Conservation (phyloP, 2,888 invertebrate genomes). For the Andrena marginata region DNA sequence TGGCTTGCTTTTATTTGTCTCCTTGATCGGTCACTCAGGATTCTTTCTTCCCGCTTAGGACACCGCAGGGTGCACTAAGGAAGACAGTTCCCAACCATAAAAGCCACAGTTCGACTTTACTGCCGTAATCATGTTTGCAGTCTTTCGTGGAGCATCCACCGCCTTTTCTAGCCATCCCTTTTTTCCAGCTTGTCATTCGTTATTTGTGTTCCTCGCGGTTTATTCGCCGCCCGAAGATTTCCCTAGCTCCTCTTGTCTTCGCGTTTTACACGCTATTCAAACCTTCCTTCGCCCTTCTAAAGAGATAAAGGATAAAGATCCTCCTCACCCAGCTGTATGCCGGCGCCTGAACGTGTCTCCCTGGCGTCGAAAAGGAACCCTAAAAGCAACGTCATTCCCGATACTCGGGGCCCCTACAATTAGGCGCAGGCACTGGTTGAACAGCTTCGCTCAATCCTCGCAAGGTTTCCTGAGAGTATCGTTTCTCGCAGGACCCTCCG, state of each 20-base stretch:
- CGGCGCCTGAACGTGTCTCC: background rate
- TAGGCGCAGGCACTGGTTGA: conserved; percentile 19
- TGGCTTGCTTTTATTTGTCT: background rate
- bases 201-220: conserved; percentile 23
- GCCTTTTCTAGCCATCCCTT: background rate
- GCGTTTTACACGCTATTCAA: conserved; percentile 22
- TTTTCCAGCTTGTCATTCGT: conserved; percentile 5
- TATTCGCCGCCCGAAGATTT: background rate
- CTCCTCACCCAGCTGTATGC: too few species aligned
- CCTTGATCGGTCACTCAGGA: background rate
- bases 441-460: background rate
- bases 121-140: background rate
- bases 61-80: conserved; percentile 33
- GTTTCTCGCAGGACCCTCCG: conserved; percentile 45
- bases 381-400: conserved; percentile 9
- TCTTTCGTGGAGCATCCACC: background rate
- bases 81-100: conserved; percentile 45
- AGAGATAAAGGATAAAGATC: too few species aligned
- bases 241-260: background rate
- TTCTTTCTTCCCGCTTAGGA: conserved; percentile 2
- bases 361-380: conserved; percentile 23
- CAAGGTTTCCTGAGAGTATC: conserved; percentile 49
- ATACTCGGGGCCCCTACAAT: conserved; percentile 22
- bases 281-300: background rate
- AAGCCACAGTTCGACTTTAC: conserved; percentile 39